phyloP scores from a whole-genome alignment of 2,797 vertebrate genomes.

The Oreonectes daqikongensis region DNA sequence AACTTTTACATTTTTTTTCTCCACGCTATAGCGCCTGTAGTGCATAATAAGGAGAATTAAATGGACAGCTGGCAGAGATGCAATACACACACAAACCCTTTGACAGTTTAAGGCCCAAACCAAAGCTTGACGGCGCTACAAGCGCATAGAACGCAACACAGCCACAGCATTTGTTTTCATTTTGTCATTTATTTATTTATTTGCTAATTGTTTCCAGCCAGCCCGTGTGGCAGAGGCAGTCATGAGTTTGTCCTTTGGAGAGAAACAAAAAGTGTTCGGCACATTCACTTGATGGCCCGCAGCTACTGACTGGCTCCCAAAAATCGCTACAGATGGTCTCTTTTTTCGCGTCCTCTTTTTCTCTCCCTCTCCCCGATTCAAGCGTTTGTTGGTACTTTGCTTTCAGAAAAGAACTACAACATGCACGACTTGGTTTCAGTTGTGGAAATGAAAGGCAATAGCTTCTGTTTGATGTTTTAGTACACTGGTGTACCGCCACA shows the following conservation, averaged over 20 bases:
- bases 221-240: constrained; percentile 41
- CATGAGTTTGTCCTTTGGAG: constrained; percentile 44
- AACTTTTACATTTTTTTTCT: background rate
- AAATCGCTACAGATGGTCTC: constrained; percentile 57
- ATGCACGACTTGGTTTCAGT: constrained; percentile 55
- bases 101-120: constrained; percentile 36
- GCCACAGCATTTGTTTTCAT: constrained; percentile 57
- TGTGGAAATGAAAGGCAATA: constrained; percentile 59
- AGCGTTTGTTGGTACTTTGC: constrained; percentile 49
- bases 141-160: constrained; percentile 23
- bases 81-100: constrained; percentile 26
- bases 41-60: constrained; percentile 12
- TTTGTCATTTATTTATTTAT: constrained; percentile 57
- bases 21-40: background rate
- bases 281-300: constrained; percentile 48
- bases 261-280: constrained; percentile 45
- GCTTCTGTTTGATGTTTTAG: constrained; percentile 61
- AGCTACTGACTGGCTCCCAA: constrained; percentile 58
- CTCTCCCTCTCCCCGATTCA: constrained; percentile 16
- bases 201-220: constrained; percentile 59
- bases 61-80: constrained; percentile 11
- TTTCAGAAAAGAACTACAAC: constrained; percentile 52
- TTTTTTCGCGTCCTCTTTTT: constrained; percentile 15
- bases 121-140: constrained; percentile 33
- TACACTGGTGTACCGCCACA: constrained; percentile 59